Base-by-base conservation (phyloP, 2,888 invertebrate genomes). In the Hypercompe scribonia region DNA sequence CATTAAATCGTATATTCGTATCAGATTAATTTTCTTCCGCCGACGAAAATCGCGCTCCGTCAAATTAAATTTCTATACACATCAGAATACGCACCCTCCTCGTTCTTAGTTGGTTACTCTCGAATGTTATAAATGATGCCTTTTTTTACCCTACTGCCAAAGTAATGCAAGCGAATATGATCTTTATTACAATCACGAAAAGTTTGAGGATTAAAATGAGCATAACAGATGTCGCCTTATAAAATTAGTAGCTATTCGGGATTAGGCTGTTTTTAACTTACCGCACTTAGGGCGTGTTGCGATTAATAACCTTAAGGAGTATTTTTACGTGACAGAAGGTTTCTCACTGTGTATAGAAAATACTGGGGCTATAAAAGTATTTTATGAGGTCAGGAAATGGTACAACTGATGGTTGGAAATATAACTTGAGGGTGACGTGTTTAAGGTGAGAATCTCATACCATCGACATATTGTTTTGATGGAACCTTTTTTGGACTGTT, bases 91-190 rank as follows among this genome's bases (percentile, higher is more conserved):
- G 73, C 76, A 84, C 87, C 87, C 85, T 83, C 69, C 75, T 87
- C 88, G 86, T 85, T 84, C 79, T 83, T 87, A 86, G 83, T 84
- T 77, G 82, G 81, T 73, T 85, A 83, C 84, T 83, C 80, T 70
- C 74, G 72, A 83, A 87, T 82, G 84, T 86, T 85, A 89, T 89
- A 89, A 87, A 89, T 87, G 86, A 84, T 83, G 79, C 81, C 81
- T 77, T 72, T 71, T 81, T 76, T 74, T 71, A 78, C 82, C 81
- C 74, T 63, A 28, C 67, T 61, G 61, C 68, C 36, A 50, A 24
- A 28, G 73, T 42, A 64, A 77, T 71, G 36, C 71, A 78, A 81
- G 68, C 78, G 46, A 71, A 82, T 79, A 70, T 77, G 75, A 74
- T 70, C 74, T 71, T 81, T 84, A 83, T 77, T 33, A 64, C 28